Base-by-base conservation (phyloP, 2,113 vertebrate species). In the Poicephalus meyeri region DNA sequence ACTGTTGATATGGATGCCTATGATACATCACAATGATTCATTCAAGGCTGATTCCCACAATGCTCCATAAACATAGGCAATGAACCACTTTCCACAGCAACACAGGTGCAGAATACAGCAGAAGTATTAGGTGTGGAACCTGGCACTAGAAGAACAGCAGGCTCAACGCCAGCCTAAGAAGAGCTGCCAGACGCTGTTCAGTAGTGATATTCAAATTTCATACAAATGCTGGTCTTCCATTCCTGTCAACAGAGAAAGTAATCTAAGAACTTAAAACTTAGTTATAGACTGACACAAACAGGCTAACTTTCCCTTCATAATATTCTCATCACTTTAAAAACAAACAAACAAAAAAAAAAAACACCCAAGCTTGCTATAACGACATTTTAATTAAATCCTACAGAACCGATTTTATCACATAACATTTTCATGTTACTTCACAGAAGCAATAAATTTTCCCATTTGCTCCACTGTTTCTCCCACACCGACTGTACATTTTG, bases 341-440 rank as follows among this genome's bases (percentile, higher is more conserved):
- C 56, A 35, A 58, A 55, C 5, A 2, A 58, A 58, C 20, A n/a
- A 58, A 58, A 21, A n/a, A 21, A 47, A 47, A 94, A 58, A 33
- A 56, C 37, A 37, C 81, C 10, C 29, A 46, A 70, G 50, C 42
- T 65, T 92, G 55, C 41, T 88, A 64, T 91, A 96, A 97, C 78
- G 90, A 83, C 71, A 93, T 93, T 92, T 94, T 95, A 95, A 97
- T 95, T 93, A 95, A 96, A 95, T 92, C 88, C 85, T 68, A 73
- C 44, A 95, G 92, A 93, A 82, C 71, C 77, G 70, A 85, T 91
- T 96, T 93, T 96, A 94, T 72, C 90, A 86, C 88, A 93, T 88
- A 95, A 88, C 69, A 49, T 95, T 93, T 93, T 71, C 92, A 91
- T 72, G 82, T 86, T 90, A 88, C 82, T 95, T 96, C 91, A 88